Evolutionary conservation across 64 coral and sea anemone species (phyloP).

Genomic region (Montipora capricornis): DNA sequence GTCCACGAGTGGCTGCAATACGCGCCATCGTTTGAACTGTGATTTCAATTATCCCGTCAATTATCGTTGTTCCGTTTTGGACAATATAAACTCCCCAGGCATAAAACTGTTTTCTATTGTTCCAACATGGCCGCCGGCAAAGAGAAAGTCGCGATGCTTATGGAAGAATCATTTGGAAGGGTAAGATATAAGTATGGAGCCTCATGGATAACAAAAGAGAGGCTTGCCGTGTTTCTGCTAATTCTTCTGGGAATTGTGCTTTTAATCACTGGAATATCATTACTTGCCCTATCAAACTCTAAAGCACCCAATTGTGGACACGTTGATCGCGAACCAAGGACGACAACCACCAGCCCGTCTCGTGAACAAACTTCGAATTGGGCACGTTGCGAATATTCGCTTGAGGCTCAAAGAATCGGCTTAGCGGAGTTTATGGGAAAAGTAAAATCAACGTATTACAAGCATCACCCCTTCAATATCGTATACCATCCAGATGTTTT

Average conservation of each 20-base stretch:
- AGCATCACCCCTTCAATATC: slow-evolving; percentile 54
- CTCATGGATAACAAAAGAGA: slow-evolving; percentile 10
- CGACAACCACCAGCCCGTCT: neutral
- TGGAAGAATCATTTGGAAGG: neutral
- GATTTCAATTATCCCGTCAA: no score
- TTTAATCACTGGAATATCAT: slow-evolving; percentile 46
- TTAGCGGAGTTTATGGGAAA: slow-evolving; percentile 60
- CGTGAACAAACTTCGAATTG: neutral
- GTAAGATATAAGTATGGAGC: slow-evolving; percentile 3
- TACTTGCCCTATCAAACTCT: slow-evolving; percentile 52
- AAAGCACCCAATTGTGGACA: neutral
- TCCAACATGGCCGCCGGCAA: neutral
- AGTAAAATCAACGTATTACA: slow-evolving; percentile 69
- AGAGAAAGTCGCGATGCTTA: neutral
- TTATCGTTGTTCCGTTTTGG: no score
- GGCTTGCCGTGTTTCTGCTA: slow-evolving; percentile 36
- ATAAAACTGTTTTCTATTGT: no score
- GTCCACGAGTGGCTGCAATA: no score
- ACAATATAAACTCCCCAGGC: no score
- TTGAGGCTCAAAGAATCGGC: slow-evolving; percentile 73
- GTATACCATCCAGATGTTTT: slow-evolving; percentile 65
- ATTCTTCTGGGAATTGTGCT: slow-evolving; percentile 34
- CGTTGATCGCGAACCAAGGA: neutral
- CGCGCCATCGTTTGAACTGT: no score
- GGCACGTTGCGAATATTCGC: slow-evolving; percentile 53